phyloP scores from a whole-genome alignment of 1,140 invertebrate genomes.

The Zaprionus gabonicus region DNA sequence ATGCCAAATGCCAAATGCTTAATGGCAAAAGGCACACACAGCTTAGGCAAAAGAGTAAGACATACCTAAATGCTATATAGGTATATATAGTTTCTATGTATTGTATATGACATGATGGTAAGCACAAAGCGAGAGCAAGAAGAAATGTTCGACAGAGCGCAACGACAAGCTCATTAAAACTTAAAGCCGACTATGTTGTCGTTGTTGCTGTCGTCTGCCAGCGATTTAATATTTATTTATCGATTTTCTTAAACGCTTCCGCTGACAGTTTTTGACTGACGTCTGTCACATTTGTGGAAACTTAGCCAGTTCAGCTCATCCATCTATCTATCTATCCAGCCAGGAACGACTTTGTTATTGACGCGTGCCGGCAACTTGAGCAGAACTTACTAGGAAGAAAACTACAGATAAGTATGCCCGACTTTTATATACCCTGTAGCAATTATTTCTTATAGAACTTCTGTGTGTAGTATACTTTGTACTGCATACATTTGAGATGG shows the following conservation, averaged over 20 bases:
- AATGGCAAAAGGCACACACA: constrained; percentile 41
- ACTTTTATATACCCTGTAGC: background rate
- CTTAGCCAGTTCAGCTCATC: constrained; percentile 24
- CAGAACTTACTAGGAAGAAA: background rate
- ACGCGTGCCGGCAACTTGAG: constrained; percentile 23
- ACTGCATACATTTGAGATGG: no score
- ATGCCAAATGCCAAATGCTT: constrained; percentile 46
- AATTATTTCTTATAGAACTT: no score
- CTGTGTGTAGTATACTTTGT: no score
- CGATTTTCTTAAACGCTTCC: constrained; percentile 72
- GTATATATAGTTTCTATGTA: constrained; percentile 5
- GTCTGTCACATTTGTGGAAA: constrained; percentile 68
- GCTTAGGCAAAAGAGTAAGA: constrained; percentile 6
- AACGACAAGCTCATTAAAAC: constrained; percentile 48
- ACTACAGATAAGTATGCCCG: no score
- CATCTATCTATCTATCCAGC: constrained; percentile 32
- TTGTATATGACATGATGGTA: constrained; percentile 21
- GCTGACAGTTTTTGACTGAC: constrained; percentile 69
- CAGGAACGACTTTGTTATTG: constrained; percentile 26
- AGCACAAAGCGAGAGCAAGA: constrained; percentile 24
- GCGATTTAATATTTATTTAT: constrained; percentile 65
- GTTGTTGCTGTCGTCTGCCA: background rate
- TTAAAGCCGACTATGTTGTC: constrained; percentile 20
- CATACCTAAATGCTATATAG: background rate
- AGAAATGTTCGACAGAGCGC: constrained; percentile 33